phyloP scores from a whole-genome alignment of 2,888 invertebrate genomes.

The Alviniconcha strummeri region DNA sequence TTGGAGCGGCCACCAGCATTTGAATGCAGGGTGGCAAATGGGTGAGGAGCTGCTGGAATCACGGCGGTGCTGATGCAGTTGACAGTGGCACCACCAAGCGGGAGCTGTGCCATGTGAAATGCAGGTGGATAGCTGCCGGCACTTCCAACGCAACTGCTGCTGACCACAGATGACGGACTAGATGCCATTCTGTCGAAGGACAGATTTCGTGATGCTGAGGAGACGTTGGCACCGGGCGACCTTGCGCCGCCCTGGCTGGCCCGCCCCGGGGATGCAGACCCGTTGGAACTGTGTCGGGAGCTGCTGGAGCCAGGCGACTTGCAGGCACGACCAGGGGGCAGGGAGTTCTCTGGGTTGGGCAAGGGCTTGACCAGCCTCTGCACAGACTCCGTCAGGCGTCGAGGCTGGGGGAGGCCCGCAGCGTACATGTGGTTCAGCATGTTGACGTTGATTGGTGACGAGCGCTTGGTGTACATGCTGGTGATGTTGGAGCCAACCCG shows the following conservation, averaged over 20 bases:
- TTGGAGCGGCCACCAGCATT: neutral
- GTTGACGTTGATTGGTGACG: constrained; percentile 58
- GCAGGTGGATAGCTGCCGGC: neutral
- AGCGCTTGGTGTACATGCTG: constrained; percentile 56
- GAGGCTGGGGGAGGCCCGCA: constrained; percentile 62
- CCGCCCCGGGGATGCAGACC: constrained; percentile 37
- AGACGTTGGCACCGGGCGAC: constrained; percentile 43
- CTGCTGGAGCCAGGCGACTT: constrained; percentile 44
- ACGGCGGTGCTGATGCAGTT: constrained; percentile 14
- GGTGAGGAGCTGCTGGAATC: constrained; percentile 17
- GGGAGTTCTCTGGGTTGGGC: constrained; percentile 40
- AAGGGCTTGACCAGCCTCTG: constrained; percentile 66
- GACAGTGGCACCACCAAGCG: neutral
- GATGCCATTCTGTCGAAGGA: constrained; percentile 16
- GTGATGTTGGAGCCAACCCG: constrained; percentile 52
- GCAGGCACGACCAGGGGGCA: constrained; percentile 42
- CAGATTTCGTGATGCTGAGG: constrained; percentile 14
- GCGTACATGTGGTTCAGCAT: constrained; percentile 61
- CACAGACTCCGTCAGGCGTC: constrained; percentile 66
- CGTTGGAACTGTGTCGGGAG: constrained; percentile 39
- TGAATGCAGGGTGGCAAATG: constrained; percentile 12
- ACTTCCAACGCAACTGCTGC: neutral
- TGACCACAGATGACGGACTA: constrained; percentile 1
- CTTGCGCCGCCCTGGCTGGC: constrained; percentile 41
- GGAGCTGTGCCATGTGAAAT: constrained; percentile 2